A percentile compares a stretch with the other conserved stretches of the same genome.
Evolutionary conservation across 2,888 invertebrate species (phyloP).

Genomic region (Spatulosminthurus flaviceps): DNA sequence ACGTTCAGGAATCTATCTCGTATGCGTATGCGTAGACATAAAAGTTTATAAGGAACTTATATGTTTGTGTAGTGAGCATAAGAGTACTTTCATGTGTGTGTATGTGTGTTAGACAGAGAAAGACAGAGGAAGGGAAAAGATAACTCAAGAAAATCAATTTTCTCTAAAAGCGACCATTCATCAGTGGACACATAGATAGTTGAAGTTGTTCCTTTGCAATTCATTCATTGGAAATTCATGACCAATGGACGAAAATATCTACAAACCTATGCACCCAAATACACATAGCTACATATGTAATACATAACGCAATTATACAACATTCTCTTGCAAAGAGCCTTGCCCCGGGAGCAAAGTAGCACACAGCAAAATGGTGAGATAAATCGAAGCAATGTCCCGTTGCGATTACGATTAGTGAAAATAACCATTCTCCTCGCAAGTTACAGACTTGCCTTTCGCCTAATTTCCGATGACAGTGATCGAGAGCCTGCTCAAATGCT

Average conservation of each 20-base stretch:
- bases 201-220: background rate
- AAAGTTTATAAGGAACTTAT: too few species aligned
- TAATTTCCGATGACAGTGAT: constrained; percentile 10
- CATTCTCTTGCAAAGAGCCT: background rate
- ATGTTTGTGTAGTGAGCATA: too few species aligned
- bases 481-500: background rate
- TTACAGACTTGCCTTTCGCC: background rate
- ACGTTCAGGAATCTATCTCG: too few species aligned
- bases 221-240: background rate
- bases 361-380: constrained; percentile 2
- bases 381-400: constrained; percentile 14
- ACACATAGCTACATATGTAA: background rate
- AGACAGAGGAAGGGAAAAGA: background rate
- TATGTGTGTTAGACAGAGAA: background rate
- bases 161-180: constrained; percentile 47
- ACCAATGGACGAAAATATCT: background rate
- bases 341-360: background rate
- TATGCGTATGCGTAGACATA: too few species aligned
- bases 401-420: background rate
- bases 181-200: constrained; percentile 30
- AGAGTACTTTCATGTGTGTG: too few species aligned
- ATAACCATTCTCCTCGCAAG: background rate
- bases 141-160: constrained; percentile 42
- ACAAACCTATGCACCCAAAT: background rate
- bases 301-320: background rate